These are phyloP conservation scores for Abramis brama DNA, from an alignment of 2,113 vertebrate genomes.

Conservation along the genomic window DNA sequence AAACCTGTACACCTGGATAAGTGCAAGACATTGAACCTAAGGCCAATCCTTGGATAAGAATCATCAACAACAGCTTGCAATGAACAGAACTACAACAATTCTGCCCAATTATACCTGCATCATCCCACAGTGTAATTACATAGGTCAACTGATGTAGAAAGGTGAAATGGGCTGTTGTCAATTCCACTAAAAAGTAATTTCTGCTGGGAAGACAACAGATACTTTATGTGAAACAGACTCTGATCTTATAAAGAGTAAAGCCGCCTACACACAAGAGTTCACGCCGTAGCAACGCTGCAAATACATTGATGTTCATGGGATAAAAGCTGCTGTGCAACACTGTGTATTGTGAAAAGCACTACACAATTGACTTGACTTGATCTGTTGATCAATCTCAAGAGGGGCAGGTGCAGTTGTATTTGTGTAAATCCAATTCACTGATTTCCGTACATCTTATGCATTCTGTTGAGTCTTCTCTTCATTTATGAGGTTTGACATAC, in stretches of 20 bases:
- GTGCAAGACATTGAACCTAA: neutral
- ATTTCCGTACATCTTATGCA: too few relatives aligned
- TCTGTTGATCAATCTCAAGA: too few relatives aligned
- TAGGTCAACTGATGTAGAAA: neutral
- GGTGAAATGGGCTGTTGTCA: neutral
- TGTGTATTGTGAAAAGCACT: too few relatives aligned
- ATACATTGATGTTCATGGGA: too few relatives aligned
- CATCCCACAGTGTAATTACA: neutral
- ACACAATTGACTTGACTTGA: too few relatives aligned
- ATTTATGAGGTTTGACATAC: neutral
- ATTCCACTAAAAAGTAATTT: neutral
- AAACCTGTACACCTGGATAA: neutral
- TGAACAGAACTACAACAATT: slow-evolving; percentile 7
- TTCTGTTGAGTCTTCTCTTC: too few relatives aligned
- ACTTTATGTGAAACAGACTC: neutral
- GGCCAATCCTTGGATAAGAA: neutral
- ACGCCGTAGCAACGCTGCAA: too few relatives aligned
- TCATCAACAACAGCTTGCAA: neutral
- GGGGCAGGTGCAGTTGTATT: too few relatives aligned
- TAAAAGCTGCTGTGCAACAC: too few relatives aligned
- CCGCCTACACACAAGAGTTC: too few relatives aligned
- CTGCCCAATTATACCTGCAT: neutral
- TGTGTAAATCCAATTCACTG: too few relatives aligned
- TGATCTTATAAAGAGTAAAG: neutral
- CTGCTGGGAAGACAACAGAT: neutral